phyloP scores from a whole-genome alignment of 2,113 vertebrate genomes.

The Pelvicachromis taeniatus region DNA sequence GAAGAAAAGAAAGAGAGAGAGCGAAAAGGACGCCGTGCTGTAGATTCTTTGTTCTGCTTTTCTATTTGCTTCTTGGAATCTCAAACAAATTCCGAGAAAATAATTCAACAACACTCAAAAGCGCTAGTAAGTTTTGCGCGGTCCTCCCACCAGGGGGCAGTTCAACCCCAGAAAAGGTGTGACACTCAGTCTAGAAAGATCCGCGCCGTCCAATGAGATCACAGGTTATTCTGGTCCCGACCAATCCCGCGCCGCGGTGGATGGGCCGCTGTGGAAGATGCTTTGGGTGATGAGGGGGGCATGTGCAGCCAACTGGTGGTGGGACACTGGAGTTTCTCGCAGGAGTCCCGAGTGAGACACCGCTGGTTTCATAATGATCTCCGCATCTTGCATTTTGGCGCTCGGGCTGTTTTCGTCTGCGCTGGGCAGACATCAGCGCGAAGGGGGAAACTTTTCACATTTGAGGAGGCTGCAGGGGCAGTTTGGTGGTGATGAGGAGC shows the following conservation, averaged over 20 bases:
- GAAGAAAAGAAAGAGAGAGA: too few species aligned
- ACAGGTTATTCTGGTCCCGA: slow-evolving; percentile 26
- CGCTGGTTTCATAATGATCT: slow-evolving; percentile 27
- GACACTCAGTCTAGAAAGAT: neutral
- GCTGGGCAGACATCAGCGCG: neutral
- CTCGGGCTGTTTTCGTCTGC: slow-evolving; percentile 22
- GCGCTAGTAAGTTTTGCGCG: neutral
- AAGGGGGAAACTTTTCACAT: neutral
- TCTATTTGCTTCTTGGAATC: neutral
- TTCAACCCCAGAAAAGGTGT: neutral
- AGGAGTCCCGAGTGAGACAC: neutral
- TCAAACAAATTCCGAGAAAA: neutral
- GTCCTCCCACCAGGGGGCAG: slow-evolving; percentile 28
- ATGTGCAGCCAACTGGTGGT: neutral
- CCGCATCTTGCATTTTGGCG: slow-evolving; percentile 8
- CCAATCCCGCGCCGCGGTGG: slow-evolving; percentile 46
- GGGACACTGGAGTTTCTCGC: neutral
- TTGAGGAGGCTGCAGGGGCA: neutral
- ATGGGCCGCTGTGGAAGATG: slow-evolving; percentile 46
- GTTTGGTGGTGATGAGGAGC: slow-evolving; percentile 30
- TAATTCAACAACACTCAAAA: neutral
- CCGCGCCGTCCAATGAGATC: slow-evolving; percentile 43
- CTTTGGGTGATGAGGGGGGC: slow-evolving; percentile 27
- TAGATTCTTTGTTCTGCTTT: neutral
- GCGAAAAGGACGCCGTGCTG: neutral